Evolutionary conservation across 2,888 invertebrate species (phyloP).

Genomic region (Nudaria mundana): DNA sequence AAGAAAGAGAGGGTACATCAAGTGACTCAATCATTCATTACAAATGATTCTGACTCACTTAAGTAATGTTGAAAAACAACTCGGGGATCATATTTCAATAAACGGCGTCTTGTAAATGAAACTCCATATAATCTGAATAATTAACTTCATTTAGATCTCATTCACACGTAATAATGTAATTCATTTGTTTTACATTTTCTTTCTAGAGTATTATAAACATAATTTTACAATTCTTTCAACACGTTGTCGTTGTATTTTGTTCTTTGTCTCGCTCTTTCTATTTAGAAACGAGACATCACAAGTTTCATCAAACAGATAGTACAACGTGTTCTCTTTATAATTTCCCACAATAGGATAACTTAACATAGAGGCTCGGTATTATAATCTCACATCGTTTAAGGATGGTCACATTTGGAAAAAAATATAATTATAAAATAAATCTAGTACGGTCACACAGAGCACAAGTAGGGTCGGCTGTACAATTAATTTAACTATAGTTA

Average conservation of each 20-base stretch:
- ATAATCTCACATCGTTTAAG: constrained; percentile 55
- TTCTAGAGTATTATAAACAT: constrained; percentile 33
- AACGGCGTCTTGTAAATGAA: constrained; percentile 29
- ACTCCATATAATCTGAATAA: constrained; percentile 29
- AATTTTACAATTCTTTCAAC: constrained; percentile 31
- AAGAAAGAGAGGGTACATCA: too few species aligned
- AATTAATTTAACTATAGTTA: constrained; percentile 18
- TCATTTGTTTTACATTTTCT: too few species aligned
- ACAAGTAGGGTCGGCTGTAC: constrained; percentile 19
- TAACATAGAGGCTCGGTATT: constrained; percentile 51
- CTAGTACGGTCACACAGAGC: constrained; percentile 13
- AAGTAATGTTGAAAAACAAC: constrained; percentile 32
- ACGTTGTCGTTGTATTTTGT: constrained; percentile 22
- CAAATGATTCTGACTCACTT: constrained; percentile 31
- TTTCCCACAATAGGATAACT: constrained; percentile 31
- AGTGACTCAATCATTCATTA: constrained; percentile 9
- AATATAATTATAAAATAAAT: constrained; percentile 20
- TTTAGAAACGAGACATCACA: constrained; percentile 29
- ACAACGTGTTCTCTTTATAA: constrained; percentile 33
- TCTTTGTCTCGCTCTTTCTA: constrained; percentile 30
- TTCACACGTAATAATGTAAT: constrained; percentile 24
- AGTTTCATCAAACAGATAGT: constrained; percentile 46
- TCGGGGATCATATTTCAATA: constrained; percentile 27
- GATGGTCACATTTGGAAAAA: constrained; percentile 42
- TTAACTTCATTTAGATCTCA: constrained; percentile 32